Percentiles rank a stretch among this genome's conserved stretches.
Evolutionary conservation across 2,888 invertebrate genomes (phyloP).

Genomic region (Vandiemenella viatica): DNA sequence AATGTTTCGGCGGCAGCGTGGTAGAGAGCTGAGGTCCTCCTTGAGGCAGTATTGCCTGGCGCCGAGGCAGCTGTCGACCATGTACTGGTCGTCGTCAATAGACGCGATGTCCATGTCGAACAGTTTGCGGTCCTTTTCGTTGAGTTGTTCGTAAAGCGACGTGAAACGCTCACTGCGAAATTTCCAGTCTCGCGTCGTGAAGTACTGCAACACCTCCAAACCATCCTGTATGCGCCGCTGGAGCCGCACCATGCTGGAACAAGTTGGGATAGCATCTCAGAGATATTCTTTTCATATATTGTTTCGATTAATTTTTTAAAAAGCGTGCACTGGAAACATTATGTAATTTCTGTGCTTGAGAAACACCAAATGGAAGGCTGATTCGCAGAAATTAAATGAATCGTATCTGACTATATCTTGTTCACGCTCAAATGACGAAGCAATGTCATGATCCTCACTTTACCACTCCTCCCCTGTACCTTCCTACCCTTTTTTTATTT

Average conservation of each 20-base stretch:
- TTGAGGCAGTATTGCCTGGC: conserved; percentile 72
- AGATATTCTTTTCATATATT: no score
- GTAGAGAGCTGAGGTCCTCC: conserved; percentile 62
- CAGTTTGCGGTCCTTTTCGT: conserved; percentile 36
- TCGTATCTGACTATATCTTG: no score
- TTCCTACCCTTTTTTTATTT: no score
- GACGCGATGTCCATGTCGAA: conserved; percentile 38
- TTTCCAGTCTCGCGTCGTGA: conserved; percentile 67
- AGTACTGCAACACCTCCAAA: conserved; percentile 56
- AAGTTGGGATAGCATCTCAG: background rate
- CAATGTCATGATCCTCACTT: no score
- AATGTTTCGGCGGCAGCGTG: conserved; percentile 48
- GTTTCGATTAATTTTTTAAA: no score
- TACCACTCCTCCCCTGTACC: no score
- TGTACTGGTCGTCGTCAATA: conserved; percentile 46
- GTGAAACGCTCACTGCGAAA: conserved; percentile 49
- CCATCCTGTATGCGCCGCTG: conserved; percentile 47
- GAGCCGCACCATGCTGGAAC: conserved; percentile 43
- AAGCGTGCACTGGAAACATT: no score
- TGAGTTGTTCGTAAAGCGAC: conserved; percentile 36
- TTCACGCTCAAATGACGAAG: no score
- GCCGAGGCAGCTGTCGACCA: conserved; percentile 60
- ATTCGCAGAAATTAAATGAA: no score
- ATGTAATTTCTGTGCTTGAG: no score
- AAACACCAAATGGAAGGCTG: no score